Percentiles rank a stretch among this genome's conserved stretches.
These are phyloP conservation scores for Carcina quercana DNA, from an alignment of 2,888 invertebrate species.

Conservation along the genomic window DNA sequence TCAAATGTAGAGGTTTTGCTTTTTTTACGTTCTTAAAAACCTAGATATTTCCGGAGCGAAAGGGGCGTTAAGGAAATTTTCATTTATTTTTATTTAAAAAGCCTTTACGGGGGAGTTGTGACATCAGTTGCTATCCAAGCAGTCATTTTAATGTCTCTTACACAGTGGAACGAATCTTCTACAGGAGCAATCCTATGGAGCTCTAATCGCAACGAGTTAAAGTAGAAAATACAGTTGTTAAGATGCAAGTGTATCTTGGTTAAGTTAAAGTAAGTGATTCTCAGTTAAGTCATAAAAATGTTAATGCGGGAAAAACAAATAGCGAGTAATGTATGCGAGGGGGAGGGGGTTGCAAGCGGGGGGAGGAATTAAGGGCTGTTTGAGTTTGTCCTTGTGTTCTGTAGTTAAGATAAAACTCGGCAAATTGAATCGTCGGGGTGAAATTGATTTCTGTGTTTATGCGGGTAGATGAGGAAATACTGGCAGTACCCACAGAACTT, in stretches of 20 bases:
- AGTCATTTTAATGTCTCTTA: slow-evolving; percentile 16
- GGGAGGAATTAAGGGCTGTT: slow-evolving; percentile 45
- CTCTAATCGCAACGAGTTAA: too few relatives aligned
- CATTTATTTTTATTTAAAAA: too few relatives aligned
- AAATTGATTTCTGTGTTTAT: slow-evolving; percentile 21
- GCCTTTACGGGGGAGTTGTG: slow-evolving; percentile 11
- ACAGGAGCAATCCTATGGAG: too few relatives aligned
- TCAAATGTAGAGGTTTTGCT: too few relatives aligned
- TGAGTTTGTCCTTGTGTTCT: slow-evolving; percentile 31
- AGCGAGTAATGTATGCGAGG: slow-evolving; percentile 65
- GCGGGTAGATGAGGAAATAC: background rate
- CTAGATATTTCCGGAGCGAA: too few relatives aligned
- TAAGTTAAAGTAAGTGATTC: slow-evolving; percentile 57
- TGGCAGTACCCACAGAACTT: too few relatives aligned
- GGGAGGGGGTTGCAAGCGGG: slow-evolving; percentile 66
- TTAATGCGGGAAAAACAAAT: slow-evolving; percentile 71
- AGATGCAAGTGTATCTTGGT: slow-evolving; percentile 24
- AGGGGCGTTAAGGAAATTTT: too few relatives aligned
- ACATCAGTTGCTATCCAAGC: slow-evolving; percentile 17
- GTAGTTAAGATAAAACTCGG: slow-evolving; percentile 34
- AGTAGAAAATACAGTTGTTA: too few relatives aligned
- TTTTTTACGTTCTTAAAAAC: too few relatives aligned
- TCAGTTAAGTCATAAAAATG: slow-evolving; percentile 72
- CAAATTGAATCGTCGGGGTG: slow-evolving; percentile 39
- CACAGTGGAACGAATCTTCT: too few relatives aligned